Percentiles rank a stretch among this genome's conserved stretches.
Conservation (phyloP, 2,797 vertebrate genomes). For the Mastacembelus armatus region DNA sequence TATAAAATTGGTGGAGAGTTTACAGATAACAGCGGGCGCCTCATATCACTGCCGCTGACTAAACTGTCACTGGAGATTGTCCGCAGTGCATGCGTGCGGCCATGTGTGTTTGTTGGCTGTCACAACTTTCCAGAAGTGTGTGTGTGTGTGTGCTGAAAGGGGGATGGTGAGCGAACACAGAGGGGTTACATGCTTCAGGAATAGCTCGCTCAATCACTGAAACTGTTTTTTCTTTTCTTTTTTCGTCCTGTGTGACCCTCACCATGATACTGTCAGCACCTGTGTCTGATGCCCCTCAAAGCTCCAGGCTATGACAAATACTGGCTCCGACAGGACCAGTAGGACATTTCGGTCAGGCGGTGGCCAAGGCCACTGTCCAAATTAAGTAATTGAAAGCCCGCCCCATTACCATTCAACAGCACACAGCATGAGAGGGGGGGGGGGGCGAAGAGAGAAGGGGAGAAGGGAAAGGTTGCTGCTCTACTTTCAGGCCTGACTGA, state of each 20-base stretch:
- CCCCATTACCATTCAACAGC: constrained; percentile 70
- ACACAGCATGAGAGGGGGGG: constrained; percentile 46
- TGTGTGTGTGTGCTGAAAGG: constrained; percentile 20
- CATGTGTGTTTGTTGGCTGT: constrained; percentile 36
- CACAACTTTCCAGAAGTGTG: constrained; percentile 32
- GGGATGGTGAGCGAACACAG: constrained; percentile 51
- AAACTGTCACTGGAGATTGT: constrained; percentile 30
- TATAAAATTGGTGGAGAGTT: background rate
- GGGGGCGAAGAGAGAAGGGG: constrained; percentile 13
- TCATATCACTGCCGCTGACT: constrained; percentile 34
- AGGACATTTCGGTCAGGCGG: constrained; percentile 66
- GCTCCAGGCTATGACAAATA: constrained; percentile 36
- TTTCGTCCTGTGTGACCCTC: constrained; percentile 53
- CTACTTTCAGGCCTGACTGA: constrained; percentile 31
- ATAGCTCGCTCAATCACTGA: constrained; percentile 63
- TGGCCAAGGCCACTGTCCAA: constrained; percentile 75
- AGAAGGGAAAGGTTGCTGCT: constrained; percentile 19
- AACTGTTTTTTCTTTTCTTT: constrained; percentile 11
- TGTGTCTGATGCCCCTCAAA: constrained; percentile 52
- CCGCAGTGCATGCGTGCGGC: constrained; percentile 17
- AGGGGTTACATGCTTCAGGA: constrained; percentile 58
- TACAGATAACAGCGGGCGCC: constrained; percentile 8
- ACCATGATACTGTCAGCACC: constrained; percentile 60
- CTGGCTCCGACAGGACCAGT: constrained; percentile 64
- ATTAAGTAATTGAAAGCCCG: constrained; percentile 73